These are phyloP conservation scores for Scytalopus superciliaris DNA, from an alignment of 2,113 vertebrate species.

Conservation along the genomic window DNA sequence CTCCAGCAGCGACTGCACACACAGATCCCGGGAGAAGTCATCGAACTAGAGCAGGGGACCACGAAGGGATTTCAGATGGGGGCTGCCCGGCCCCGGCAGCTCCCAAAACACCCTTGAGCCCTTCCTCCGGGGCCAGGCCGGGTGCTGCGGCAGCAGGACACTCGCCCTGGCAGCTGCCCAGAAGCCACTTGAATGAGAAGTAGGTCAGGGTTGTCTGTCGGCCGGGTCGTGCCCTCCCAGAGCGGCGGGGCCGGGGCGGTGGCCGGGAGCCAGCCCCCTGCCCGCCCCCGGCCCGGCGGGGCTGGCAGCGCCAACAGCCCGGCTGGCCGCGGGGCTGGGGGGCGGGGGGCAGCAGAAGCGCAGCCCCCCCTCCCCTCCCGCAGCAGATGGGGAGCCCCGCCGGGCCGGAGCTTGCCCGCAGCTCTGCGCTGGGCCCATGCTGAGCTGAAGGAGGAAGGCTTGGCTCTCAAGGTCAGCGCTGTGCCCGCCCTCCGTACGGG, in stretches of 20 bases:
- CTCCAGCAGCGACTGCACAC: conserved; percentile 90
- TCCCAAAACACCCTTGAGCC: not conserved
- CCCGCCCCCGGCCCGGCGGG: not conserved
- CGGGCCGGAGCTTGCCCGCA: conserved; percentile 52
- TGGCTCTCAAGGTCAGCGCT: conserved; percentile 51
- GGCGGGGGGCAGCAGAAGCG: conserved; percentile 36
- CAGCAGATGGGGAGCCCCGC: conserved; percentile 62
- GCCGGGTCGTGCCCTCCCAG: not conserved
- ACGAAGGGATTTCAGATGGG: not conserved
- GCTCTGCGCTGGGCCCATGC: conserved; percentile 28
- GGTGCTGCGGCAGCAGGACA: not conserved
- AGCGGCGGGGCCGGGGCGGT: not conserved
- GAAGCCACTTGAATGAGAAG: conserved; percentile 8
- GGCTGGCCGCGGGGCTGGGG: conserved; percentile 23
- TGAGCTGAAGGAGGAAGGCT: conserved; percentile 57
- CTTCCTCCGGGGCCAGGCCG: not conserved
- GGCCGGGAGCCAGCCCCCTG: not conserved
- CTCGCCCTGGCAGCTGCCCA: conserved; percentile 24
- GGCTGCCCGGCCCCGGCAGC: not conserved
- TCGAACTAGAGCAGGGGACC: conserved; percentile 82
- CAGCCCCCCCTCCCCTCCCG: not conserved
- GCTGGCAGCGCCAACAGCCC: not conserved
- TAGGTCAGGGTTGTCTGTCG: conserved; percentile 6
- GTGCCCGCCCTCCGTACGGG: not conserved
- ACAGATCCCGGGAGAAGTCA: conserved; percentile 93